Base-by-base conservation (phyloP, 2,888 invertebrate species). In the Leptura quadrifasciata region DNA sequence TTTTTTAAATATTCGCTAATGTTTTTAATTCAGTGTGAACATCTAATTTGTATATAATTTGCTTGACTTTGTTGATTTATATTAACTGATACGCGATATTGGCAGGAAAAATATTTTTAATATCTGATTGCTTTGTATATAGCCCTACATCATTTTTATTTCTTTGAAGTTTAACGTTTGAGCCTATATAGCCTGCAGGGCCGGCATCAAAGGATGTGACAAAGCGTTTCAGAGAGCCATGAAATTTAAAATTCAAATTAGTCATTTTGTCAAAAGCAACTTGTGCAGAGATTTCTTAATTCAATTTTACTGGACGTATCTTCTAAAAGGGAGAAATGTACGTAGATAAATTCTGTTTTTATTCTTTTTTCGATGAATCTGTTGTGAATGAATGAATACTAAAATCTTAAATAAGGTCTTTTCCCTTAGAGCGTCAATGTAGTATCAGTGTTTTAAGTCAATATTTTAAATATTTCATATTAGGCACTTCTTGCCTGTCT, bases 201-300 rank as follows among this genome's bases (percentile, higher is more conserved):
- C 27, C 31, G 27, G 60, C 24, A 31, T 61, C 27, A 61, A 61
- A 61, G 60, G 60, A 47, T 47, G 31, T 61, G 60, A 31, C 60
- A 61, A 61, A 61, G 60, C 60, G 60, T 61, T 61, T 61, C 17
- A 27, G 60, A 61, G 60, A 31, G 60, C 27, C 31, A 61, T 61
- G 60, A n/a, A 61, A 61, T 61, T 61, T 61, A 61, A 61, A 31
- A 61, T 61, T 61, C 60, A 61, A 27, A 61, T 61, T 61, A 61
- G 60, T 31, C 31, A 27, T 61, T 61, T 61, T 61, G 60, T 61
- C 60, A 61, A 61, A 61, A 61, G 60, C 60, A 27, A 31, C 31
- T 61, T 61, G 17, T 61, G 60, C 60, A 18, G 60, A 27, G 60
- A 61, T 61, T 61, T 61, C 60, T 61, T 61, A 61, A 61, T 61